phyloP scores from a whole-genome alignment of 2,113 vertebrate species.

The Lepus americanus region DNA sequence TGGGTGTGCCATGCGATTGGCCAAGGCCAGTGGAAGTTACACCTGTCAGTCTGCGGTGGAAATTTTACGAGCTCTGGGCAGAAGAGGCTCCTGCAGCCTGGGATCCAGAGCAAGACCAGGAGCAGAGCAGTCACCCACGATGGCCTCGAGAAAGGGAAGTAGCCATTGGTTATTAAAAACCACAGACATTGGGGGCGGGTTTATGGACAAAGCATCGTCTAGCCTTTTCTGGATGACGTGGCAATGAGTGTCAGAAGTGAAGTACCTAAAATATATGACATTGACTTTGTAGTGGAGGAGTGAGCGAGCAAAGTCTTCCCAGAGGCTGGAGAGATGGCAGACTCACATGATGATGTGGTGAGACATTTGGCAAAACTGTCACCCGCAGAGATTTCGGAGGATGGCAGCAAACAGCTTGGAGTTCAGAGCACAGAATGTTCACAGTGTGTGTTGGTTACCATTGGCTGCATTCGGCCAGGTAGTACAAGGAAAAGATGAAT shows the following conservation, averaged over 20 bases:
- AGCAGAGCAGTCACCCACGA: not conserved
- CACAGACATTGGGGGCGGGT: not conserved
- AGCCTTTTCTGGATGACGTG: not conserved
- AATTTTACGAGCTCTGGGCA: not conserved
- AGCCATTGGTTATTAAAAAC: not conserved
- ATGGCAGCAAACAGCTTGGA: not conserved
- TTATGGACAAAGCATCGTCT: not conserved
- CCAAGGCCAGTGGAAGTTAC: not conserved
- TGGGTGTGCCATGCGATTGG: not conserved
- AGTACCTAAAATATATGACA: not conserved
- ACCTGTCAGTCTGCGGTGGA: not conserved
- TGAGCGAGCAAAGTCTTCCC: not conserved
- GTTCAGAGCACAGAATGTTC: not conserved
- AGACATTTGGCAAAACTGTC: not conserved
- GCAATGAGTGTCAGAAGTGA: not conserved
- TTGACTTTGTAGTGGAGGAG: not conserved
- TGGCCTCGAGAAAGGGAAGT: not conserved
- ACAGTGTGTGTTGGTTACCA: not conserved
- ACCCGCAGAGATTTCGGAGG: not conserved
- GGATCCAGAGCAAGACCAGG: not conserved
- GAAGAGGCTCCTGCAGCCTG: not conserved
- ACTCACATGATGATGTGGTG: not conserved
- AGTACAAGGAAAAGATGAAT: not conserved
- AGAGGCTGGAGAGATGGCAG: not conserved
- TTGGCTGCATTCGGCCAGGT: not conserved